Evolutionary conservation across 2,888 invertebrate species (phyloP).

Genomic region (Anthrax anthrax): DNA sequence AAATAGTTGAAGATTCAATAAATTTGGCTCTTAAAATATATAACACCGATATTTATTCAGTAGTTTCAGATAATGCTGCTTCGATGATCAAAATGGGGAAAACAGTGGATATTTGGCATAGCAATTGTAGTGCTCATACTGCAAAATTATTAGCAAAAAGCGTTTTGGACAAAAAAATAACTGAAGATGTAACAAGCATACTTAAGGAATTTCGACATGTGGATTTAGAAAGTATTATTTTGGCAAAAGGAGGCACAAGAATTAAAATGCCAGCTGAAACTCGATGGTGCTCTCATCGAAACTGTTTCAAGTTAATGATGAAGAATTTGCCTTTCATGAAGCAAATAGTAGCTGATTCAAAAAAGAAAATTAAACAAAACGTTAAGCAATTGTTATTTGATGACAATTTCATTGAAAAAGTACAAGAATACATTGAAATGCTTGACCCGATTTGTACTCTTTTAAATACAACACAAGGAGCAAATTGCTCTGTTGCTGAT

Average conservation of each 20-base stretch:
- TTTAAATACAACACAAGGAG: conserved; percentile 1
- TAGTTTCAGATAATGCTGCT: conserved; percentile 16
- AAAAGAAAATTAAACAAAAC: neutral
- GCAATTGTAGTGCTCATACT: conserved; percentile 15
- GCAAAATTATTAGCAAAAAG: conserved; percentile 11
- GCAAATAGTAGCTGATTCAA: neutral
- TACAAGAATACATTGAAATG: neutral
- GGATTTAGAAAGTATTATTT: too few relatives aligned
- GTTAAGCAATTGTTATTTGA: conserved; percentile 6
- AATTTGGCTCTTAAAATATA: conserved; percentile 10
- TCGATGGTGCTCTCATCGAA: too few relatives aligned
- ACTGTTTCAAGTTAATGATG: too few relatives aligned
- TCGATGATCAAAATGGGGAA: conserved; percentile 15
- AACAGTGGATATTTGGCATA: conserved; percentile 13
- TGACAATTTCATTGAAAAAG: conserved; percentile 5
- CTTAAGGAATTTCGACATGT: too few relatives aligned
- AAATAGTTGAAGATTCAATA: conserved; percentile 10
- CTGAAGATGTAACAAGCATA: neutral
- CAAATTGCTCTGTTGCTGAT: conserved; percentile 5
- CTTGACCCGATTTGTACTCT: neutral
- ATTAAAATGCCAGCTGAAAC: too few relatives aligned
- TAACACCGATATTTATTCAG: conserved; percentile 12
- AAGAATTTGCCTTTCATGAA: too few relatives aligned
- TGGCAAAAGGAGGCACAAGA: too few relatives aligned
- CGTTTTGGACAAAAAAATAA: neutral